These are phyloP conservation scores for Plectrocnemia conspersa DNA, from an alignment of 1,140 invertebrate species.

Conservation along the genomic window DNA sequence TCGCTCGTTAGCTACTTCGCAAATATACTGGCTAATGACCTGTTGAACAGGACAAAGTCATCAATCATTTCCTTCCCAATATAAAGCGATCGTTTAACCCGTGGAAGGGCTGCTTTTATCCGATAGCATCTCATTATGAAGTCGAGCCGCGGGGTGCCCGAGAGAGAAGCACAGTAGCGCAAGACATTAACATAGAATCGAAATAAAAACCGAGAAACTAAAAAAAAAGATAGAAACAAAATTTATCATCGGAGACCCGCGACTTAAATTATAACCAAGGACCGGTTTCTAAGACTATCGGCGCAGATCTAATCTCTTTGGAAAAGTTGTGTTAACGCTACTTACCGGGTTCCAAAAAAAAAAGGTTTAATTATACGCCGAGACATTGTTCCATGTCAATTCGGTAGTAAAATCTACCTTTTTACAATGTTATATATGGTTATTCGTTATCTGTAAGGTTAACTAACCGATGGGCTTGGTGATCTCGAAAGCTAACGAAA, in stretches of 20 bases:
- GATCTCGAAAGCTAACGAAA: no score
- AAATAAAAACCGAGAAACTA: constrained; percentile 6
- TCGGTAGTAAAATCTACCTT: constrained; percentile 3
- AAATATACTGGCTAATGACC: no score
- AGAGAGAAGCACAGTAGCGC: not conserved
- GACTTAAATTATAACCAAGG: not conserved
- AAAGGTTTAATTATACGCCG: constrained; percentile 5
- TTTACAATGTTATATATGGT: not conserved
- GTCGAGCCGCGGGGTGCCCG: not conserved
- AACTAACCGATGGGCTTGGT: not conserved
- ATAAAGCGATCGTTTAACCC: constrained; percentile 3
- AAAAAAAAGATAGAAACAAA: constrained; percentile 1
- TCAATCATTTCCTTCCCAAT: not conserved
- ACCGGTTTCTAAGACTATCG: constrained; percentile 14
- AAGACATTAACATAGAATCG: constrained; percentile 6
- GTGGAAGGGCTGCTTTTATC: not conserved
- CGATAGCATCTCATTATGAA: constrained; percentile 6
- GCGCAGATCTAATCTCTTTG: constrained; percentile 3
- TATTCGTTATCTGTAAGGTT: not conserved
- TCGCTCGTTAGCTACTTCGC: no score
- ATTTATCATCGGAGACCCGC: constrained; percentile 15
- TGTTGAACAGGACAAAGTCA: no score
- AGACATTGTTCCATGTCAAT: constrained; percentile 7
- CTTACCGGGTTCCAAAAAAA: not conserved
- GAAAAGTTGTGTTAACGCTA: not conserved